Evolutionary conservation across 2,888 invertebrate genomes (phyloP).

Genomic region (Anthrax anthrax): DNA sequence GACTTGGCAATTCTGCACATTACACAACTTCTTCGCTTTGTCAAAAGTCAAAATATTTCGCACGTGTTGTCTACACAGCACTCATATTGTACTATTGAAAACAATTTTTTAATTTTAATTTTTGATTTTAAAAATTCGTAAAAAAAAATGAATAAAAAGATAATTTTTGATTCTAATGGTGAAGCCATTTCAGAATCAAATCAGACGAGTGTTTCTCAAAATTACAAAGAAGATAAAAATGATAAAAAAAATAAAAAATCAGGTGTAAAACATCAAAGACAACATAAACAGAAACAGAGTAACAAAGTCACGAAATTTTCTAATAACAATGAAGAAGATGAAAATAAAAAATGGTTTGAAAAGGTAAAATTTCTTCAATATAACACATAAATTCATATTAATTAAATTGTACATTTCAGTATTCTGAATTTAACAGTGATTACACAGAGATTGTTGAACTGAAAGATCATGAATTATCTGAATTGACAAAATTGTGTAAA

Average conservation of each 20-base stretch:
- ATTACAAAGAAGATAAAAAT: slow-evolving; percentile 8
- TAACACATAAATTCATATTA: background rate
- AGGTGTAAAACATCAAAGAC: slow-evolving; percentile 8
- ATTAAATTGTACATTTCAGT: slow-evolving; percentile 18
- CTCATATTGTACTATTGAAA: too few species aligned
- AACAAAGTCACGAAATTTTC: background rate
- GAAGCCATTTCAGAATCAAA: slow-evolving; percentile 12
- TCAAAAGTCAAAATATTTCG: too few species aligned
- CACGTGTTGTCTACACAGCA: too few species aligned
- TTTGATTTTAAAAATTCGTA: too few species aligned
- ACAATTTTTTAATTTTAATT: too few species aligned
- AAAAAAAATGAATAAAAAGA: slow-evolving; percentile 24
- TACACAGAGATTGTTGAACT: slow-evolving; percentile 26
- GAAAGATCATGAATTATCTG: slow-evolving; percentile 29
- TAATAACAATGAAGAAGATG: slow-evolving; percentile 5
- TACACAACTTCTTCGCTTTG: too few species aligned
- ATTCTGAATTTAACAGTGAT: slow-evolving; percentile 22
- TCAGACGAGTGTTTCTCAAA: background rate
- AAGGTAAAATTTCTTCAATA: slow-evolving; percentile 18
- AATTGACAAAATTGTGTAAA: slow-evolving; percentile 26
- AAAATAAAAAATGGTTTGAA: slow-evolving; percentile 24
- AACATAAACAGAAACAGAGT: background rate
- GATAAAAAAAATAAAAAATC: slow-evolving; percentile 8
- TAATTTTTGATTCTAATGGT: slow-evolving; percentile 25
- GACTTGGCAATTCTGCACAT: too few species aligned